Evolutionary conservation across 2,888 invertebrate genomes (phyloP).

Genomic region (Rhagophthalmus giganteus): DNA sequence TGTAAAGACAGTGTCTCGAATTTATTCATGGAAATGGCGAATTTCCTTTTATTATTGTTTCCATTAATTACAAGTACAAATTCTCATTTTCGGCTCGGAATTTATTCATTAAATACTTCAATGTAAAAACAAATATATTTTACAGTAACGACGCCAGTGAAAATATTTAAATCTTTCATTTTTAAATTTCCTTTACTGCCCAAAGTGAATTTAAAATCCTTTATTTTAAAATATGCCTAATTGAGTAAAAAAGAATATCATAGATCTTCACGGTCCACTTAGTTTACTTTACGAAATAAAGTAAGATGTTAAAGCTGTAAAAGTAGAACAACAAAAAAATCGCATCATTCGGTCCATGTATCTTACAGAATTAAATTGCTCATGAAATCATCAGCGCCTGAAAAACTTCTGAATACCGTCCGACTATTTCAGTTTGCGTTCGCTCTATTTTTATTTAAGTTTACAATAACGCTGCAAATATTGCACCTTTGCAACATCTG

Average conservation of each 20-base stretch:
- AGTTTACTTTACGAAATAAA: slow-evolving; percentile 18
- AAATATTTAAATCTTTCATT: neutral
- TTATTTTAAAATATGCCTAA: slow-evolving; percentile 2
- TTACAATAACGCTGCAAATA: neutral
- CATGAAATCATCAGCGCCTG: slow-evolving; percentile 25
- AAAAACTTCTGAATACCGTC: slow-evolving; percentile 15
- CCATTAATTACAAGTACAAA: neutral
- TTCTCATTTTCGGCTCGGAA: neutral
- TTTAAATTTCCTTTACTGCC: neutral
- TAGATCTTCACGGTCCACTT: slow-evolving; percentile 21
- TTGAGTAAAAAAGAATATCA: slow-evolving; percentile 12
- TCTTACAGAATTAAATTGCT: slow-evolving; percentile 24
- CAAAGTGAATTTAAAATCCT: neutral
- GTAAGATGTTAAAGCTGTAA: slow-evolving; percentile 22
- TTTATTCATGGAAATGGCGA: neutral
- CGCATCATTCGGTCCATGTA: slow-evolving; percentile 26
- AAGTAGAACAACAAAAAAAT: slow-evolving; percentile 21
- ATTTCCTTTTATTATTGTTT: neutral
- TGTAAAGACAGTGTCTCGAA: neutral
- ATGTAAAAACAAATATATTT: neutral
- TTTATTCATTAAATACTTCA: neutral
- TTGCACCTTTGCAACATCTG: slow-evolving; percentile 1
- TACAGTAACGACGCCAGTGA: neutral
- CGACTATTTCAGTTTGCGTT: slow-evolving; percentile 2
- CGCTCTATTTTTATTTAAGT: slow-evolving; percentile 11